These are phyloP conservation scores for Etheostoma perlongum DNA, from an alignment of 2,797 vertebrate species.

Conservation along the genomic window DNA sequence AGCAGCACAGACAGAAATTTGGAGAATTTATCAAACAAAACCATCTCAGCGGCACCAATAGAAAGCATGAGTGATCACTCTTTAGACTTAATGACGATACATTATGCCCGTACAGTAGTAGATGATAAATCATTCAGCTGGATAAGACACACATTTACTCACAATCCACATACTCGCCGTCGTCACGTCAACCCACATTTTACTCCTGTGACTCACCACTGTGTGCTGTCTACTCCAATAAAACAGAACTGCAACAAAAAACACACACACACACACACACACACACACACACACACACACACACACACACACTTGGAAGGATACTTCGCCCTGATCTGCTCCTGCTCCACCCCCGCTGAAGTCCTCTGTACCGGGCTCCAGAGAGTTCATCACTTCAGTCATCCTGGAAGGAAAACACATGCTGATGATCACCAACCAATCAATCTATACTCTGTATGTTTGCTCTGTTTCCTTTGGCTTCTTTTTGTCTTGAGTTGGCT, in stretches of 20 bases:
- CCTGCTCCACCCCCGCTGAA: slow-evolving; percentile 81
- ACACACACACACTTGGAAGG: slow-evolving; percentile 58
- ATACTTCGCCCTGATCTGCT: slow-evolving; percentile 81
- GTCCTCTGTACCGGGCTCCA: slow-evolving; percentile 88
- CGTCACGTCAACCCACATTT: slow-evolving; percentile 38
- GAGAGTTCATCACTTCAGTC: slow-evolving; percentile 91
- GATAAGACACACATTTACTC: slow-evolving; percentile 45
- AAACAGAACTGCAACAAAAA: not conserved
- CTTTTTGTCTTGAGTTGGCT: not conserved
- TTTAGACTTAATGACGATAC: not conserved
- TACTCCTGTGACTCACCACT: slow-evolving; percentile 48
- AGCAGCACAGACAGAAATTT: not conserved
- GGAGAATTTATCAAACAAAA: not conserved
- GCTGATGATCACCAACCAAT: not conserved
- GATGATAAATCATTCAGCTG: slow-evolving; percentile 23
- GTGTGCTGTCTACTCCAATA: slow-evolving; percentile 1
- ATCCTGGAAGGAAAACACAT: slow-evolving; percentile 78
- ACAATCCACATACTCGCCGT: slow-evolving; percentile 35
- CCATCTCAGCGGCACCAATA: not conserved
- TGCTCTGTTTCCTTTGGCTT: no score
- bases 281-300: slow-evolving; percentile 8
- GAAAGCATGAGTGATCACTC: not conserved
- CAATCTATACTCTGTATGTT: not conserved
- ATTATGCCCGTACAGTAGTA: not conserved
- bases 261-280: slow-evolving; percentile 15